Base-by-base conservation (phyloP, 2,113 vertebrate genomes). In the Puma concolor region DNA sequence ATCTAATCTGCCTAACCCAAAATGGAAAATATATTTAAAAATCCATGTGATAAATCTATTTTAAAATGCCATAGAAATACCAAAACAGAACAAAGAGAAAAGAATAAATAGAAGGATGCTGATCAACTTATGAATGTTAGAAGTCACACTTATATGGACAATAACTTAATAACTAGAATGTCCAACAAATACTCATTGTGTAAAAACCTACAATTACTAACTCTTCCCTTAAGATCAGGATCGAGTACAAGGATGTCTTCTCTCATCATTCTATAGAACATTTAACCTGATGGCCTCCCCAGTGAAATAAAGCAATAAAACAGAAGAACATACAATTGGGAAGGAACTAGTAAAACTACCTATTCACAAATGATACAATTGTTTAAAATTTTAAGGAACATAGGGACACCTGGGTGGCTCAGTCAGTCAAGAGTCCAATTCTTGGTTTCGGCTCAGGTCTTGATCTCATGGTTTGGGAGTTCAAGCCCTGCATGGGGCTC, bases 41-140 rank as follows among this genome's bases (percentile, higher is more conserved):
- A 8, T 6, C 9, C 19, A 54, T 38, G 66, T 27, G 21, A 2
- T 19, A 81, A 96, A 14, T 84, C 5, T 93, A 14, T 93, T 97
- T 96, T 85, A 31, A 97, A 95, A 93, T 50, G 14, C 17, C 17
- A 89, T 48, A 48, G 52, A 96, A 95, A 97, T 87, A 12, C 71
- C 27, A 72, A 85, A 71, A 36, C 11, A 64, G 36, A 25, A 94
- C 95, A 96, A 86, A 72, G 36, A 67, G 25, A 74, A 81, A 60
- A 86, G 5, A 95, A 57, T 36, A 60, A 38, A 85, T 86, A 23
- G 2, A 27, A 52, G 3, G 15, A 66, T 85, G 33, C 25, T 97
- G 92, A 86, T n/a, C 1, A 94, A 69, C 69, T 81, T 95, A 85
- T 52, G 57, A 60, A 60, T 60, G 21, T 60, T 60, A 60, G 21